Conservation (phyloP, 2,888 invertebrate genomes). For the Ferrisia virgata region DNA sequence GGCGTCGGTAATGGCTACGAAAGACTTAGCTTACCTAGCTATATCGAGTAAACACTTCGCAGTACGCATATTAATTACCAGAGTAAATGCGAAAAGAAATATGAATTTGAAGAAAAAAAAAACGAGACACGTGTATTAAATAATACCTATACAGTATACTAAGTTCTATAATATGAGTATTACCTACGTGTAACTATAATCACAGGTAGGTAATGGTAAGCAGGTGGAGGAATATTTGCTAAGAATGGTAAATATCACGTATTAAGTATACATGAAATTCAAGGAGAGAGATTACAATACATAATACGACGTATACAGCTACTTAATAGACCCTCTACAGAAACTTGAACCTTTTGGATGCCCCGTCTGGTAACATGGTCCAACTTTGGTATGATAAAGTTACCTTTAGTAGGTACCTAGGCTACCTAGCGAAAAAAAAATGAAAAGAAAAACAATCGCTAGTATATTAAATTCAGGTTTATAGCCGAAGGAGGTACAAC, state of each 20-base stretch:
- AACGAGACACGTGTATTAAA: background rate
- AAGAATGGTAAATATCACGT: background rate
- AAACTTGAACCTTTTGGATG: background rate
- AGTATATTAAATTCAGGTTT: background rate
- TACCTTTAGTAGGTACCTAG: background rate
- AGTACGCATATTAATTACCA: conserved; percentile 18
- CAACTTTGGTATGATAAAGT: background rate
- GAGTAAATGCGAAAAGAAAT: background rate
- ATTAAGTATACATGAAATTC: background rate
- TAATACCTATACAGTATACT: background rate
- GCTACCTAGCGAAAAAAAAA: background rate
- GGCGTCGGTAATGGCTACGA: background rate
- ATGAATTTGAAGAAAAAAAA: background rate
- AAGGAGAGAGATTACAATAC: no score
- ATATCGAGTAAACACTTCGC: conserved; percentile 19
- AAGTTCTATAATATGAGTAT: no score
- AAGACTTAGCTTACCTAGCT: no score
- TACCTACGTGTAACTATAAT: no score
- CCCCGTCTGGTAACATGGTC: background rate
- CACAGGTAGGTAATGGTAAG: no score
- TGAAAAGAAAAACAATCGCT: background rate
- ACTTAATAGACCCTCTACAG: no score
- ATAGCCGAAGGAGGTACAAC: conserved; percentile 3
- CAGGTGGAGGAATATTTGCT: no score
- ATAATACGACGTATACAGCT: no score